Base-by-base conservation (phyloP, 1,140 invertebrate species). In the Drosophila seguyi region DNA sequence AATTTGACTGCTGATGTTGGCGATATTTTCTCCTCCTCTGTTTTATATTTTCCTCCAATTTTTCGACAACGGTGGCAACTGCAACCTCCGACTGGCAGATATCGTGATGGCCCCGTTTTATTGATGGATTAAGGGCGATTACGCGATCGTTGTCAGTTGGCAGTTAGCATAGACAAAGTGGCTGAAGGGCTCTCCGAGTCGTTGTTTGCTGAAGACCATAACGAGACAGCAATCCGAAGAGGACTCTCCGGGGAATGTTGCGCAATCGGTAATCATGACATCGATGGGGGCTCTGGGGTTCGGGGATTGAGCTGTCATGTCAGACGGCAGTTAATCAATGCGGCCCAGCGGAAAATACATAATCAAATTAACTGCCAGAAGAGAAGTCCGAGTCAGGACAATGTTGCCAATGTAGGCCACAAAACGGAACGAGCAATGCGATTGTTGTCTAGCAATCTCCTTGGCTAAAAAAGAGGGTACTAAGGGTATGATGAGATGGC, bases 51-150 rank as follows among this genome's bases (percentile, higher is more conserved):
- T 18, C 6, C 20, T 8, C 22, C n/a, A 8, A 13, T 41, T 10
- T 31, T 29, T 68, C 56, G 63, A 6, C 84, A 84, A 88, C 84
- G 36, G 84, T 88, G 84, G 84, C 84, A 83, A 86, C 78, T 67
- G 75, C 72, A 81, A 72, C 72, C 57, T 41, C 61, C 62, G 63
- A 69, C 66, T 69, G 27, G 52, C 53, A 56, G 66, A 79, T 82
- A 87, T 91, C 90, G 90, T 91, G 90, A 91, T 91, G 90, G 88
- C 90, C 88, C 88, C 90, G 90, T 91, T 91, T 91, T 91, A 91
- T 91, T 91, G 90, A 91, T 91, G 84, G 90, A 91, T 91, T 90
- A 91, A 91, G 90, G 90, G 90, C 90, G 90, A 91, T 91, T 91
- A 91, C 84, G 90, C 84, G 88, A 91, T 91, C 81, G 76, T 85